Conservation (phyloP, 2,113 vertebrate species). For the Platysteira castanea region DNA sequence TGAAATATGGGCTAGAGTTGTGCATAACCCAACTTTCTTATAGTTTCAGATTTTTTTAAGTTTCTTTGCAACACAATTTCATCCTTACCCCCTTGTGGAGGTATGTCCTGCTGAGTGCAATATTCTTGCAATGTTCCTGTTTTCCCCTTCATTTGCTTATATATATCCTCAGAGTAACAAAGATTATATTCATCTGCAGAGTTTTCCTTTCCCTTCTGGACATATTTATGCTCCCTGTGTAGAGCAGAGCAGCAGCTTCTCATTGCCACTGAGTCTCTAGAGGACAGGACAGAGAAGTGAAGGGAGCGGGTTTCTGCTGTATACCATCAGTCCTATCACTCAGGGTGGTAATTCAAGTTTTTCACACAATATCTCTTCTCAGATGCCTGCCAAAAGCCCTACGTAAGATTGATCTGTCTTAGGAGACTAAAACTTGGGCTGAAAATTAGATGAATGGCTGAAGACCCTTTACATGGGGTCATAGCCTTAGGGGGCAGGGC, state of each 20-base stretch:
- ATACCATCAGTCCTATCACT: not conserved
- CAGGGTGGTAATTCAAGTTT: not conserved
- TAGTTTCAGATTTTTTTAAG: not conserved
- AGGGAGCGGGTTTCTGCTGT: not conserved
- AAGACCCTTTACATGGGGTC: not conserved
- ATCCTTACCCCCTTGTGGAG: not conserved
- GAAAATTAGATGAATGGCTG: not conserved
- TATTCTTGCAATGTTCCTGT: not conserved
- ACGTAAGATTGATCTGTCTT: not conserved
- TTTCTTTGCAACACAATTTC: not conserved
- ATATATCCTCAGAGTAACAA: not conserved
- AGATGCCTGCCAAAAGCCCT: not conserved
- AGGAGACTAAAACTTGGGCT: not conserved
- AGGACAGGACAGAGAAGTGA: not conserved
- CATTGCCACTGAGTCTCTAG: not conserved
- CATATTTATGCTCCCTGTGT: not conserved
- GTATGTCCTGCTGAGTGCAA: not conserved
- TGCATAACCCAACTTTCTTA: not conserved
- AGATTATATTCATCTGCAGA: not conserved
- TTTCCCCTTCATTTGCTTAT: slow-evolving; percentile 3
- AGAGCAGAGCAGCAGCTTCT: not conserved
- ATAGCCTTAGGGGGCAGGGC: not conserved
- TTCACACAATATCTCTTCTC: not conserved
- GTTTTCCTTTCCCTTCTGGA: not conserved
- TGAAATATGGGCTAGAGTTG: not conserved